These are phyloP conservation scores for Ceyx margarethae DNA, from an alignment of 2,113 vertebrate genomes.

Conservation along the genomic window DNA sequence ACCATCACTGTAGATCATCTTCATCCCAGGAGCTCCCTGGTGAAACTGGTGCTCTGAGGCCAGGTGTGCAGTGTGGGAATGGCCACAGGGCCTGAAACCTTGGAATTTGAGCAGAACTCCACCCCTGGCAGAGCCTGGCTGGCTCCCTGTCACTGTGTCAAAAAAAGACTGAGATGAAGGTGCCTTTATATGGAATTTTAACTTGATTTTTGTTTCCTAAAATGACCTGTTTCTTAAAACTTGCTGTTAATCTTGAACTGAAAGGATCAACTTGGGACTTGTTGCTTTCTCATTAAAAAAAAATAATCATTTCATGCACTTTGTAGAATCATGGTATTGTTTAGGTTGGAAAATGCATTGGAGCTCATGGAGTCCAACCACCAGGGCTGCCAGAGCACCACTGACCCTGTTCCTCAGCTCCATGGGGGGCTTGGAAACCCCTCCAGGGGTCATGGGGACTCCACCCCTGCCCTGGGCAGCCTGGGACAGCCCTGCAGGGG, in stretches of 20 bases:
- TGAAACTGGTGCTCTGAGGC: neutral
- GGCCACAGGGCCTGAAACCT: accelerated
- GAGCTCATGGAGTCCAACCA: neutral
- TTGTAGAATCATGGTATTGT: neutral
- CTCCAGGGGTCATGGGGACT: too few species aligned
- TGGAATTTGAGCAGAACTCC: neutral
- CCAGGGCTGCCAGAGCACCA: too few species aligned
- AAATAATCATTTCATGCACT: neutral
- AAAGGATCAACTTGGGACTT: neutral
- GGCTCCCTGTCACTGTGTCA: neutral
- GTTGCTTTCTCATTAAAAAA: neutral
- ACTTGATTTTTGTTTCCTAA: neutral
- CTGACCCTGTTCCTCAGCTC: too few species aligned
- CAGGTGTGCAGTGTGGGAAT: neutral
- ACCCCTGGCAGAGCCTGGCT: neutral
- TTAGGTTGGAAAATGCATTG: neutral
- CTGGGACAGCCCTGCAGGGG: too few species aligned
- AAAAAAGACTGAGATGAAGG: neutral
- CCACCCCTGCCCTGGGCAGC: too few species aligned
- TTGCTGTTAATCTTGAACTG: neutral
- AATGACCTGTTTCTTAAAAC: neutral
- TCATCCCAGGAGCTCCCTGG: accelerated
- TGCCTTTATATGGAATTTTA: neutral
- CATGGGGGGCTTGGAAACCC: too few species aligned
- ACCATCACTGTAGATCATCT: neutral